Base-by-base conservation (phyloP, 2,113 vertebrate species). In the Vulpes vulpes region DNA sequence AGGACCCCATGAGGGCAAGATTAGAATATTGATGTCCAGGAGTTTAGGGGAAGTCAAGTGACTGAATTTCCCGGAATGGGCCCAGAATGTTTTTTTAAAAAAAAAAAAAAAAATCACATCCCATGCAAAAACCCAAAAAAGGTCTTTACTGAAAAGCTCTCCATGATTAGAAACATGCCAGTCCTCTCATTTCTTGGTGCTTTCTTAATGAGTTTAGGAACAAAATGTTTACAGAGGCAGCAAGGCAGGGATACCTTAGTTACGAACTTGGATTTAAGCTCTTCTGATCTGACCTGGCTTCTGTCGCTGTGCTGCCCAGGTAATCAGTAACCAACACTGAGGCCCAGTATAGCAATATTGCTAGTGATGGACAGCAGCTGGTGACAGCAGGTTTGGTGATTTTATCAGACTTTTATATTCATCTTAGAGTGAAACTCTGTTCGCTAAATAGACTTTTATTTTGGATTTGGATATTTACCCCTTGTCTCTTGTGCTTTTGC, bases 191-290 rank as follows among this genome's bases (percentile, higher is more conserved):
- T 60, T 65, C 32, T 85, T 78, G 62, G 23, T 81, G 38, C 38
- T 82, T 88, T 35, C 38, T 69, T 78, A 76, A 78, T 32, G 65
- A 90, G 60, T 23, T 86, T n/a, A 32, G 69, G 53, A 93, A 55
- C 51, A 57, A n/a, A 90, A 59, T 25, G 38, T 76, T 30, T 59
- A 57, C 19, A 78, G 43, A 93, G 65, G 59, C 55, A n/a, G 16
- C 10, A 32, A 20, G 38, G 35, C 9, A 57, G 38, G 2, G 32
- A 9, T 19, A 17, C 16, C 2, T 53, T 62, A 30, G 11, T 32
- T 27, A 76, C 69, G 85, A 87, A 19, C 90, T 69, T 91, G 53
- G 7, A 74, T 32, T 80, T 94, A 27, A 90, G 22, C n/a, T 89
- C 53, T 65, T 87, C n/a, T 35, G 7, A 49, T 74, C 20, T 5